Percentiles rank a stretch among this genome's conserved stretches.
phyloP scores from a whole-genome alignment of 2,888 invertebrate genomes.

The Diarsia rubi region DNA sequence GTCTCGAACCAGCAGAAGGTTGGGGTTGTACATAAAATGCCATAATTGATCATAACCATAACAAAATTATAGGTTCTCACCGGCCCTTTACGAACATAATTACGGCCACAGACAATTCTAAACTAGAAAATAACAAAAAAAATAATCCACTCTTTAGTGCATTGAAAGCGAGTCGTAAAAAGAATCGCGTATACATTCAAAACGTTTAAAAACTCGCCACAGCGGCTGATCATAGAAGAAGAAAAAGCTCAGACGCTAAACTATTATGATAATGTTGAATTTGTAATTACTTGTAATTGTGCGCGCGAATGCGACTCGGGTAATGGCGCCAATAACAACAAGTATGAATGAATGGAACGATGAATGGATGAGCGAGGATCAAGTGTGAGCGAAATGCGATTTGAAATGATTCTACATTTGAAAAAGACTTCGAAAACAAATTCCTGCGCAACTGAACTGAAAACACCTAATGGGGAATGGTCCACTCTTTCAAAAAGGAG shows the following conservation, averaged over 20 bases:
- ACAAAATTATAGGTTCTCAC: background rate
- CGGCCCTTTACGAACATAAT: background rate
- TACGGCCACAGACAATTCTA: background rate
- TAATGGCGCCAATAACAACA: constrained; percentile 55
- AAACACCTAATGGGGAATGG: too few species aligned
- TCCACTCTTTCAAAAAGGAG: background rate
- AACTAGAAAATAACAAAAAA: background rate
- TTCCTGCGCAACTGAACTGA: too few species aligned
- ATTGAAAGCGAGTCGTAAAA: constrained; percentile 36
- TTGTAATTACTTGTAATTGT: constrained; percentile 71
- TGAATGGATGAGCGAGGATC: constrained; percentile 66
- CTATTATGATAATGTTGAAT: constrained; percentile 73
- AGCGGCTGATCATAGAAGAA: constrained; percentile 41
- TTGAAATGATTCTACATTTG: background rate
- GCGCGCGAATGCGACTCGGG: constrained; percentile 46
- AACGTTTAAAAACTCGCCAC: constrained; percentile 38
- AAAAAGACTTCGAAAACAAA: background rate
- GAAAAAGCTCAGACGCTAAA: constrained; percentile 56
- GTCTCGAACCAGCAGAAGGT: background rate
- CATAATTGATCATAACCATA: background rate
- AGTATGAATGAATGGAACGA: constrained; percentile 71
- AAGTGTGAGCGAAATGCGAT: constrained; percentile 26
- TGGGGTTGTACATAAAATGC: background rate
- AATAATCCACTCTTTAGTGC: background rate
- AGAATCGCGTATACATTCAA: constrained; percentile 20